Conservation (phyloP, 1,140 invertebrate species). For the Lordiphosa mommai region DNA sequence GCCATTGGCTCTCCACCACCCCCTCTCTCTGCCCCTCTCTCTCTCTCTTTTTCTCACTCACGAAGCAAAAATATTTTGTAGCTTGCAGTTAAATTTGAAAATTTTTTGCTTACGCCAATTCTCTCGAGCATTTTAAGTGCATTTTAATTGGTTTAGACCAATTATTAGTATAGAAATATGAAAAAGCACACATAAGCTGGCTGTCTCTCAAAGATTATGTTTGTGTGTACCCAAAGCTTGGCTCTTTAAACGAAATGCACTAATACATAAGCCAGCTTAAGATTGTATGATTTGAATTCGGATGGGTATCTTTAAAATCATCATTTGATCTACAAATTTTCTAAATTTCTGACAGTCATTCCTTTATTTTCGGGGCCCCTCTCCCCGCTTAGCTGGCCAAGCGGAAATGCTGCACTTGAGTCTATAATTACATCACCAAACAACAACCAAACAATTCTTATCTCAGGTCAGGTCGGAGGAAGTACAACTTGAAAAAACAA, state of each 20-base stretch:
- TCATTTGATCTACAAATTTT: no score
- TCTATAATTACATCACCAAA: conserved; percentile 46
- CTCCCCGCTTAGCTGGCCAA: neutral
- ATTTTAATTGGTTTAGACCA: conserved; percentile 5
- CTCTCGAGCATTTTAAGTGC: neutral
- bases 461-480: conserved; percentile 8
- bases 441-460: conserved; percentile 22
- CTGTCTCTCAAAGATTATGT: no score
- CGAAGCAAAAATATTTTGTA: no score
- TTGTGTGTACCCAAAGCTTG: no score
- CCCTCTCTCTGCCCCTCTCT: neutral
- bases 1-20: neutral
- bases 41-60: neutral
- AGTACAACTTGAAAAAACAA: neutral
- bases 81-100: no score
- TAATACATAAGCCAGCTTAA: no score
- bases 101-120: no score
- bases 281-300: no score
- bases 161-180: neutral
- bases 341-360: no score
- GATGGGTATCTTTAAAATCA: no score
- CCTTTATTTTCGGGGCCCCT: no score
- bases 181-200: neutral
- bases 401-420: conserved; percentile 65
- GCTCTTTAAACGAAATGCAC: no score